Evolutionary conservation across 2,888 invertebrate genomes (phyloP), one percentile per base, ranked within the genome.

Genomic region (Platycheirus albimanus): DNA sequence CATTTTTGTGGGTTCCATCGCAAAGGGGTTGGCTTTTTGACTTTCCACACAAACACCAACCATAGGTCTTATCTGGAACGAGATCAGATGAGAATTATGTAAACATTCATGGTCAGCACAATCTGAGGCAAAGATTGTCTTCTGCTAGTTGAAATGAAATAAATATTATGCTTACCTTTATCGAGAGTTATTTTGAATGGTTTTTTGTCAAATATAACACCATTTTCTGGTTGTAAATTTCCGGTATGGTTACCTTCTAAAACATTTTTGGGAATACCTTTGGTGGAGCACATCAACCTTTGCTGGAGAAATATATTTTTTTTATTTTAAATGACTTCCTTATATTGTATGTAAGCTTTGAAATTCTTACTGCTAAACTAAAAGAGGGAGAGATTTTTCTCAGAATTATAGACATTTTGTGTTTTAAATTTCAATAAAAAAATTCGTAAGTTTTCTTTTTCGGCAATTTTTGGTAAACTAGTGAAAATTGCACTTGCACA

Each of bases 1-100:
- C 91, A 89, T 94, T 94, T 89, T 93, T 96, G 90, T 99, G 99
- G 0, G 96, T 96, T 13, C 96, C 96, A 92, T 99, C 99, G 91
- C 99, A 99, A 47, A 99, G 92, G 0, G 99, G 99, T 92, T 99
- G 98, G 20, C 91, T 93, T 88, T 96, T 96, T 80, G 98, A 98
- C 85, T 95, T 94, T 0, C 99, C 99, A 91, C 99, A 99, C 0
- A 96, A 91, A 89, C 99, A 99, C 98, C 99, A 99, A 28, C 93
- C 91, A 90, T 98, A 98, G 0, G 92, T 93, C 91, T 96, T 96
- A 38, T 93, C 95, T 90, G 74, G 15, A 61, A 56, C 15, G 67
- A 89, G 88, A 7, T 49, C 24, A 66, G 89, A 88, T 20, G 30
- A 5, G 61, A 69, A 78, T 85, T 85, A 86, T 85, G 81, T 86